Evolutionary conservation across 2,888 invertebrate genomes (phyloP).

Genomic region (Automeris io): DNA sequence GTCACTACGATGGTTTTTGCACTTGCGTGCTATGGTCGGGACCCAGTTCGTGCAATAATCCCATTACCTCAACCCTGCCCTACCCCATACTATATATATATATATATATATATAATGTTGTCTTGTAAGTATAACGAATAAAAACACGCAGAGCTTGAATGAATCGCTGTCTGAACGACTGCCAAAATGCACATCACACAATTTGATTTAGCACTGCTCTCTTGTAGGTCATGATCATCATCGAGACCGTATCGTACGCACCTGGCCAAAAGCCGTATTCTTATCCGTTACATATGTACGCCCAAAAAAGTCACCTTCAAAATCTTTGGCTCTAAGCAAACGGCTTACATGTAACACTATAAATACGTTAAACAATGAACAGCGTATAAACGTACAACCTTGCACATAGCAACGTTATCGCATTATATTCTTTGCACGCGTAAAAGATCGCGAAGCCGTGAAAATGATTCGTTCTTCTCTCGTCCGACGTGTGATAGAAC

Average conservation of each 20-base stretch:
- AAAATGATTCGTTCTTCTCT: slow-evolving; percentile 57
- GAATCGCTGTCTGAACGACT: slow-evolving; percentile 51
- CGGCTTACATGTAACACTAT: background rate
- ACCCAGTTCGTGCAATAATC: too few species aligned
- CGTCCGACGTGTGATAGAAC: slow-evolving; percentile 35
- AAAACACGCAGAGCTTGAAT: slow-evolving; percentile 46
- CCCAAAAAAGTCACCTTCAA: slow-evolving; percentile 12
- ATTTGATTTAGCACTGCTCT: slow-evolving; percentile 48
- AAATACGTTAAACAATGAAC: slow-evolving; percentile 16
- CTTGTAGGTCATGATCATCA: slow-evolving; percentile 62
- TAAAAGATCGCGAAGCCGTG: slow-evolving; percentile 45
- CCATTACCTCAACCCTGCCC: too few species aligned
- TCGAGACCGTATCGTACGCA: slow-evolving; percentile 8
- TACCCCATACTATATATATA: too few species aligned
- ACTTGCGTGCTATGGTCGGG: too few species aligned
- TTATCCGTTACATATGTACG: slow-evolving; percentile 5
- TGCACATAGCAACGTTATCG: slow-evolving; percentile 42
- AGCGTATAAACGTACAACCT: slow-evolving; percentile 19
- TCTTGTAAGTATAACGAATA: slow-evolving; percentile 22
- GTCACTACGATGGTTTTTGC: too few species aligned
- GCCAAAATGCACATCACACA: slow-evolving; percentile 53
- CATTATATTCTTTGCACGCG: slow-evolving; percentile 50
- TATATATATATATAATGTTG: too few species aligned
- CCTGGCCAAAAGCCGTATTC: slow-evolving; percentile 8
- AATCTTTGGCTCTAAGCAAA: background rate